These are phyloP conservation scores for Calephelis virginiensis DNA, from an alignment of 1,140 invertebrate genomes.

Conservation along the genomic window DNA sequence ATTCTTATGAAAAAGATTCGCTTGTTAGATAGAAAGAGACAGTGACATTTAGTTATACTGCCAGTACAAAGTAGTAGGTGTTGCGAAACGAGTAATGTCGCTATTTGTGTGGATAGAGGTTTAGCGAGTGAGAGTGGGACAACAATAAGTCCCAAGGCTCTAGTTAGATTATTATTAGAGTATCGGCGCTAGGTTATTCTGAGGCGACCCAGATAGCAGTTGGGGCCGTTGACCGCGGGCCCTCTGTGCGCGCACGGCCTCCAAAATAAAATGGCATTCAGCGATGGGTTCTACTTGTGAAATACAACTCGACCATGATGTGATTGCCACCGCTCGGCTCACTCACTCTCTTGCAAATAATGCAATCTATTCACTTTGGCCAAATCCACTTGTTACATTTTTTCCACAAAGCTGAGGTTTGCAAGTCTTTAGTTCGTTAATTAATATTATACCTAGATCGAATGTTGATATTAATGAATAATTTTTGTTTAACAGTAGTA, in stretches of 20 bases:
- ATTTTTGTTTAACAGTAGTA: no score
- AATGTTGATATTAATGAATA: no score
- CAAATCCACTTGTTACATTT: constrained; percentile 28
- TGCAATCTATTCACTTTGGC: constrained; percentile 48
- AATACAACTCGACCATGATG: constrained; percentile 60
- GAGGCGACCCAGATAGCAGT: constrained; percentile 73
- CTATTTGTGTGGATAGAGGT: constrained; percentile 43
- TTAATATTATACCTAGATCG: no score
- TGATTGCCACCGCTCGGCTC: constrained; percentile 33
- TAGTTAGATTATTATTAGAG: constrained; percentile 74
- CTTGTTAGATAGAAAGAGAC: constrained; percentile 62
- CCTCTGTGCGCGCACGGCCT: constrained; percentile 68
- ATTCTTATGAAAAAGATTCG: constrained; percentile 42
- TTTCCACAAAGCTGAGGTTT: neutral
- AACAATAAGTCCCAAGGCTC: constrained; percentile 62
- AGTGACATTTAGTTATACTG: constrained; percentile 49
- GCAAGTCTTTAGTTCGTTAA: neutral
- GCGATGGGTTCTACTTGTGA: constrained; percentile 74
- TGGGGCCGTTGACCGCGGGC: constrained; percentile 75
- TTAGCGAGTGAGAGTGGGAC: constrained; percentile 64
- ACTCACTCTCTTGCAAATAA: constrained; percentile 51
- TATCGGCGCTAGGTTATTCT: constrained; percentile 77
- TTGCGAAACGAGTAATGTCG: constrained; percentile 63
- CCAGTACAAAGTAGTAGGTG: constrained; percentile 36
- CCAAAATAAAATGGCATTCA: constrained; percentile 77